These are phyloP conservation scores for Chrysoperla carnea DNA, from an alignment of 1,140 invertebrate genomes.

Conservation along the genomic window DNA sequence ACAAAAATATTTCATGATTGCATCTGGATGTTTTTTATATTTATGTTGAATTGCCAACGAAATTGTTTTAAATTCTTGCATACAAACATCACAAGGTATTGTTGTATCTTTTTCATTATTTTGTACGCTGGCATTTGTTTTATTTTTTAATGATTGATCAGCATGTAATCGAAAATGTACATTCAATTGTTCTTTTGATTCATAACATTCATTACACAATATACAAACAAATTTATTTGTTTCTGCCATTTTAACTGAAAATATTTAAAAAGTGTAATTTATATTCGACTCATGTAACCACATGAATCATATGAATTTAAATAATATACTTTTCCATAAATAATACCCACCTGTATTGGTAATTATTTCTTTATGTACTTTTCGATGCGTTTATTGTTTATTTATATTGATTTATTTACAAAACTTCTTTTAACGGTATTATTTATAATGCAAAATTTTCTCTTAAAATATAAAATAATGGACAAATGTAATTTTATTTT, in stretches of 20 bases:
- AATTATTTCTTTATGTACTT: too few species aligned
- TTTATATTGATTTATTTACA: too few species aligned
- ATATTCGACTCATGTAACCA: too few species aligned
- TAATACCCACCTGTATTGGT: too few species aligned
- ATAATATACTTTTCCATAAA: too few species aligned
- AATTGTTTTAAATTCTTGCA: constrained; percentile 35
- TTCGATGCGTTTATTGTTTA: too few species aligned
- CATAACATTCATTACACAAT: constrained; percentile 25
- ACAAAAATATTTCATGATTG: constrained; percentile 42
- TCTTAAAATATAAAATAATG: too few species aligned
- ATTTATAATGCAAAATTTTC: too few species aligned
- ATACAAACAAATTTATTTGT: constrained; percentile 24
- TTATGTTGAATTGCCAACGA: constrained; percentile 47
- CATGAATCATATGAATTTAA: too few species aligned
- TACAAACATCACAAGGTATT: constrained; percentile 38
- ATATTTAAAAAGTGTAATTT: too few species aligned
- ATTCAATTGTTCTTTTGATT: constrained; percentile 28
- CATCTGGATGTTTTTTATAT: constrained; percentile 42
- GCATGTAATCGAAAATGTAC: constrained; percentile 34
- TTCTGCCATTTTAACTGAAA: constrained; percentile 4
- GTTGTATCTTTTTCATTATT: constrained; percentile 6
- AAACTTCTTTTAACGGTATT: too few species aligned
- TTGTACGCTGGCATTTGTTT: not conserved
- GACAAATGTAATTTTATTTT: too few species aligned
- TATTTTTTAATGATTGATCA: constrained; percentile 16